Conservation (phyloP, 2,797 vertebrate genomes). For the Scleropages formosus region DNA sequence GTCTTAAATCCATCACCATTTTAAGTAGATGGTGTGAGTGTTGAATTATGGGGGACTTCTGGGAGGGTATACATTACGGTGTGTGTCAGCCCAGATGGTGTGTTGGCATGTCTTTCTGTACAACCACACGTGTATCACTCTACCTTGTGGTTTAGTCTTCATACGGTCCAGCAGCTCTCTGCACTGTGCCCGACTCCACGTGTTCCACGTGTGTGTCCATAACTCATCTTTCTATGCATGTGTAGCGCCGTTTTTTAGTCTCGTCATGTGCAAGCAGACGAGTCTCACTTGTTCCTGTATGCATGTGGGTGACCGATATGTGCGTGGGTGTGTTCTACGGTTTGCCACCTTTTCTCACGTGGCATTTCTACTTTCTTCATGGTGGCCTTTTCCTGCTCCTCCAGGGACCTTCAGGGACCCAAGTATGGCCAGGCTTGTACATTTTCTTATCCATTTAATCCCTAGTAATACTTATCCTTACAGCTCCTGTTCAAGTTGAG, state of each 20-base stretch:
- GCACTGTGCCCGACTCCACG: too few relatives aligned
- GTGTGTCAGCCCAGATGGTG: too few relatives aligned
- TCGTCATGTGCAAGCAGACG: background rate
- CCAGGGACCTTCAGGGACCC: constrained; percentile 87
- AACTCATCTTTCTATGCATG: background rate
- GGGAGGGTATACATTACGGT: too few relatives aligned
- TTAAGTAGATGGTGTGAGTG: too few relatives aligned
- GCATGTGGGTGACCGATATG: background rate
- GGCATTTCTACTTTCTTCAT: constrained; percentile 49
- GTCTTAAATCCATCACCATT: too few relatives aligned
- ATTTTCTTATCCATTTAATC: background rate
- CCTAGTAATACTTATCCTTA: background rate
- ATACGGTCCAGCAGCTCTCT: too few relatives aligned
- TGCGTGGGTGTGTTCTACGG: background rate
- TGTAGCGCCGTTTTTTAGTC: background rate
- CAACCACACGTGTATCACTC: too few relatives aligned
- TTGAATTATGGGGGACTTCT: too few relatives aligned
- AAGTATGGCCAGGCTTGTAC: constrained; percentile 67
- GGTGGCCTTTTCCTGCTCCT: constrained; percentile 47
- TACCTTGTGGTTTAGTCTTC: too few relatives aligned
- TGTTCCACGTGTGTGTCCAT: too few relatives aligned
- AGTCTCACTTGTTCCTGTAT: background rate
- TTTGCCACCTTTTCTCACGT: constrained; percentile 41
- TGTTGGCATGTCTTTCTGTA: too few relatives aligned
- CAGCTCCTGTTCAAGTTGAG: background rate